Evolutionary conservation across 2,888 invertebrate species (phyloP).

Genomic region (Ypsolopha scabrella): DNA sequence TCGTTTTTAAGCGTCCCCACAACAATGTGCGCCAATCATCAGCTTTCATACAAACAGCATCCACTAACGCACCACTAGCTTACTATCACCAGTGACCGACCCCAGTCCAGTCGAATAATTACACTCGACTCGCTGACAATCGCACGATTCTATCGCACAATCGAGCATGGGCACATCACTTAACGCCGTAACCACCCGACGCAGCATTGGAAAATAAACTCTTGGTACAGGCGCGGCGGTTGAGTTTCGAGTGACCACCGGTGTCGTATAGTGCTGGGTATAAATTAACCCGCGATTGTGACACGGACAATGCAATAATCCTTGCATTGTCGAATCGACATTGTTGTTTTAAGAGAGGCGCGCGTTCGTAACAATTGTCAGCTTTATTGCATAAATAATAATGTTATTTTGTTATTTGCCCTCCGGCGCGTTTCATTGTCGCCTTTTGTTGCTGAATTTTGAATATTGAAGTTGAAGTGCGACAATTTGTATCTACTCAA

Average conservation of each 20-base stretch:
- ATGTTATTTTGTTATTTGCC: conserved; percentile 46
- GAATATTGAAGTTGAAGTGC: too few relatives aligned
- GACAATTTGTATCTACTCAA: too few relatives aligned
- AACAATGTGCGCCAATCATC: conserved; percentile 2
- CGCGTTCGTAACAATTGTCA: conserved; percentile 59
- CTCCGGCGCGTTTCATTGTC: conserved; percentile 49
- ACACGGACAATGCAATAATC: conserved; percentile 70
- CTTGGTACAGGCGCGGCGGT: conserved; percentile 11
- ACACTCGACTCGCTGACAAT: conserved; percentile 68
- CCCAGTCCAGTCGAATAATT: conserved; percentile 61
- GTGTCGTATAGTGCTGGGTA: conserved; percentile 34
- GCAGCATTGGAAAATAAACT: conserved; percentile 15
- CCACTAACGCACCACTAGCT: conserved; percentile 14
- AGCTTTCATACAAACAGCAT: conserved; percentile 1
- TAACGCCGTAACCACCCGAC: conserved; percentile 26
- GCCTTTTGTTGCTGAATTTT: conserved; percentile 22
- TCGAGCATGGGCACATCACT: conserved; percentile 16
- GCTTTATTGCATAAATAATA: conserved; percentile 71
- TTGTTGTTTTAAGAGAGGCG: conserved; percentile 70
- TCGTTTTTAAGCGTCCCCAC: background rate
- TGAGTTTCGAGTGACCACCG: conserved; percentile 5
- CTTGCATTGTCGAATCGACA: conserved; percentile 66
- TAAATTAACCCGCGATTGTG: conserved; percentile 54
- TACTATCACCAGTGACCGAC: conserved; percentile 26
- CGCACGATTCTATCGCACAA: conserved; percentile 62